Evolutionary conservation across 2,888 invertebrate species (phyloP).

Genomic region (Brachyptera risi): DNA sequence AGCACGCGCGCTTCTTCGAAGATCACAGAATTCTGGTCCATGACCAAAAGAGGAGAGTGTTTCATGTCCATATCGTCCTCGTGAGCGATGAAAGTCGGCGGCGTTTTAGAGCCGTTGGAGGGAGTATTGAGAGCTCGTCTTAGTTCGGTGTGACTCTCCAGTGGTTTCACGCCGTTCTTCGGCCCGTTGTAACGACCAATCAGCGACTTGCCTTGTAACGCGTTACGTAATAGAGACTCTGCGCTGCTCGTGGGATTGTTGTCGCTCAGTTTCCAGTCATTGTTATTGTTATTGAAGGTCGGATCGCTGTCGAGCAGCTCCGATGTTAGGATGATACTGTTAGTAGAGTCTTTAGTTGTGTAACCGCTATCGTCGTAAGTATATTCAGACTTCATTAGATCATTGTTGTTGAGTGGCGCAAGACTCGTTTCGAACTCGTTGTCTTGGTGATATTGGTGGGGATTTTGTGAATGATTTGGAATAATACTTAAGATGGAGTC

Average conservation of each 20-base stretch:
- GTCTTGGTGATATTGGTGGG: too few species aligned
- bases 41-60: background rate
- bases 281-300: constrained; percentile 76
- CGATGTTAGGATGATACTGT: constrained; percentile 35
- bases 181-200: constrained; percentile 35
- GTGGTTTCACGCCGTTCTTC: constrained; percentile 45
- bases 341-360: constrained; percentile 50
- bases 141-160: constrained; percentile 55
- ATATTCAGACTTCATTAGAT: constrained; percentile 68
- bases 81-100: constrained; percentile 27
- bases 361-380: constrained; percentile 75
- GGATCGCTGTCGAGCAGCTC: constrained; percentile 34
- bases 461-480: constrained; percentile 40
- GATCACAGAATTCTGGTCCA: too few species aligned
- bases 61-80: constrained; percentile 19
- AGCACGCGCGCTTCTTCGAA: too few species aligned
- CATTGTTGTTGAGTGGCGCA: constrained; percentile 51
- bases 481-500: constrained; percentile 76
- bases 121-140: constrained; percentile 52
- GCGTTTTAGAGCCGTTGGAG: constrained; percentile 44
- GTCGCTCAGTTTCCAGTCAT: constrained; percentile 74
- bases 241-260: constrained; percentile 44
- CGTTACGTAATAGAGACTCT: constrained; percentile 75
- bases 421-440: constrained; percentile 34
- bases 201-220: constrained; percentile 68